Base-by-base conservation (phyloP, 2,113 vertebrate species). In the Centropus bengalensis region DNA sequence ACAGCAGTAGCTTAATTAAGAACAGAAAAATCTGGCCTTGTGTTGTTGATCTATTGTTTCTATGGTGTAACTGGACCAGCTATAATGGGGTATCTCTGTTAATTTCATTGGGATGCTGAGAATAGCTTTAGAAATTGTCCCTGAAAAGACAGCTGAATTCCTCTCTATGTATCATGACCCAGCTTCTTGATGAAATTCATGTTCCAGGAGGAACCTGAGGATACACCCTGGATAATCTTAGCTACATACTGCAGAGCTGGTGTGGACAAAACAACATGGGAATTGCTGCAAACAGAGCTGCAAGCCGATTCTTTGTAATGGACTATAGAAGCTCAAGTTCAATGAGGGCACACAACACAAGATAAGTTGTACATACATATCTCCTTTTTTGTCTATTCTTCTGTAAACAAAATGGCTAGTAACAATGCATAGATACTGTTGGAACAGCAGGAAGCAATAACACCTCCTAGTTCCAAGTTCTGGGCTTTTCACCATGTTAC, bases 161-260 rank as follows among this genome's bases (percentile, higher is more conserved):
- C 24, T 6, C 10, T 22, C 38, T 42, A 40, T 0, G 1, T 40
- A n/a, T 19, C 11, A 20, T 19, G 10, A 78, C 7, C 10, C 14
- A 49, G 47, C 30, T 87, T 66, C 40, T 84, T 74, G 3, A 8
- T 73, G 24, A 70, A 47, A 12, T 5, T 63, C 40, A 40, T 7
- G 3, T 56, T 77, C 45, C 17, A 44, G 32, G 14, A 64, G 9
- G 28, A 66, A 66, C 23, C 28, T 59, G 23, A 59, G 26, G 20
- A 15, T 56, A 13, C 15, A 27, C 11, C 18, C 59, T 33, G 14
- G 5, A 27, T 68, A 83, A 64, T 59, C 4, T 32, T n/a, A 42
- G 10, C 24, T 59, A 13, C 4, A 45, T 4, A 11, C 5, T 81
- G 22, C 12, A 60, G 54, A 69, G 19, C 3, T 60, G 23, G 3